Evolutionary conservation across 2,113 vertebrate species (phyloP).

Genomic region (Brevimyrus niger): DNA sequence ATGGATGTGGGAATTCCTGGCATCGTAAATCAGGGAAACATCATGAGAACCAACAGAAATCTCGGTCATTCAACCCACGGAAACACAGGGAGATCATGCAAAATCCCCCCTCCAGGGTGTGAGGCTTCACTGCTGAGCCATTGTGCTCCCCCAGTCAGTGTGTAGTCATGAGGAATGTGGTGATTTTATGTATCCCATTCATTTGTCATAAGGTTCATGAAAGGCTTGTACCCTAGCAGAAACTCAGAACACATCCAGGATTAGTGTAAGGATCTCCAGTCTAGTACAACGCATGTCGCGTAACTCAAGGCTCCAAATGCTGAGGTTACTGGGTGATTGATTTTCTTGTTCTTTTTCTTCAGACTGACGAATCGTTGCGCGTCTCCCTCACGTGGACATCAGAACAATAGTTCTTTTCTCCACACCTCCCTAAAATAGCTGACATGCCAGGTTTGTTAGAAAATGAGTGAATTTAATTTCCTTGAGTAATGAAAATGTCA

Average conservation of each 20-base stretch:
- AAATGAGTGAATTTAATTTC: slow-evolving; percentile 78
- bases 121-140: not conserved
- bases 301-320: slow-evolving; percentile 24
- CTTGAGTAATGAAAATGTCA: slow-evolving; percentile 79
- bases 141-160: not conserved
- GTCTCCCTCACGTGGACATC: slow-evolving; percentile 60
- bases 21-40: not conserved
- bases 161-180: not conserved
- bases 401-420: slow-evolving; percentile 61
- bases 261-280: not conserved
- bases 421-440: slow-evolving; percentile 67
- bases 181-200: not conserved
- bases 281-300: not conserved
- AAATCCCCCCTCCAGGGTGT: not conserved
- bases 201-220: not conserved
- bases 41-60: not conserved
- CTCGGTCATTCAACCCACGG: not conserved
- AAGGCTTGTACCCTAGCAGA: not conserved
- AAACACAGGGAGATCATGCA: not conserved
- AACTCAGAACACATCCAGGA: not conserved
- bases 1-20: not conserved
- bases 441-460: slow-evolving; percentile 67
- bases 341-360: slow-evolving; percentile 28
- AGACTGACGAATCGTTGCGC: slow-evolving; percentile 46
- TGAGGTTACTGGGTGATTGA: slow-evolving; percentile 48